Base-by-base conservation (phyloP, 2,888 invertebrate species). In the Zygaena filipendulae region DNA sequence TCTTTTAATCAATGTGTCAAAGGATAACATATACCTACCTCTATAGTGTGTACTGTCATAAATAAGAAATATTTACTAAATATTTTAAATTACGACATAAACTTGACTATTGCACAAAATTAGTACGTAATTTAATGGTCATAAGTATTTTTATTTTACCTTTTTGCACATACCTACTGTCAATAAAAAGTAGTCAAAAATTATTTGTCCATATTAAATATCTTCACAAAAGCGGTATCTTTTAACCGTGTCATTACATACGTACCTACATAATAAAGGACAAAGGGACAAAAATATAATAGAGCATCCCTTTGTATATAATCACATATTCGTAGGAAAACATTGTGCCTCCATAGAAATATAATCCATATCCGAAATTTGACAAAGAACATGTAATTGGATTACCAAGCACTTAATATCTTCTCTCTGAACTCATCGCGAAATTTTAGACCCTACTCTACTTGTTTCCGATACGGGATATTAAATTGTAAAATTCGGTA, bases 311-410 rank as follows among this genome's bases (percentile, higher is more conserved):
- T 54, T 56, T 61, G 57, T 68, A 74, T 43, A 70, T 72, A 68
- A 57, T 60, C 59, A 64, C 54, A 59, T 49, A 63, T 58, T 54
- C 57, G 46, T 46, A 52, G 53, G 58, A 60, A 63, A 69, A 69
- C 64, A 74, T 66, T 60, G 53, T 51, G 47, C 58, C 51, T 69
- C 59, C 53, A 66, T 67, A 64, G 75, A 75, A 77, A 79, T 59
- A 75, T 74, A 77, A 77, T 77, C 69, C 74, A 70, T 68, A 72
- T 74, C 74, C 71, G 59, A 69, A 66, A 54, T 59, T 64, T 66
- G 60, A 75, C 74, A 79, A 79, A 69, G 71, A 62, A 59, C 56
- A 48, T 60, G 74, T 68, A 74, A 79, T 77, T 75, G 77, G 74
- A 79, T 79, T 77, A 77, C 75, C 48, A 53, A 63, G 67, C 59